A percentile compares a stretch with the other conserved stretches of the same genome.
Conservation (phyloP, 1,140 invertebrate species). For the Pseudoatta argentina region DNA sequence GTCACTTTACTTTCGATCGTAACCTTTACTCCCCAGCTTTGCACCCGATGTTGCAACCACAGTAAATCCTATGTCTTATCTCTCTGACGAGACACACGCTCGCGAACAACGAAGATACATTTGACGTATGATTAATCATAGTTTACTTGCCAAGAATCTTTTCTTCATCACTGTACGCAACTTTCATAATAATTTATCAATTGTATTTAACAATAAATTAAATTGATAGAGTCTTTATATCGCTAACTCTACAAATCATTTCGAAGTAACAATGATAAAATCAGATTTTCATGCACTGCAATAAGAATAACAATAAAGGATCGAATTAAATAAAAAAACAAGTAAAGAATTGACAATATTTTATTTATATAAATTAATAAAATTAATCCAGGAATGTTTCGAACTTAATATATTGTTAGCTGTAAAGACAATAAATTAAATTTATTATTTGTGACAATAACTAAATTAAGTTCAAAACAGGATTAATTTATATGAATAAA, state of each 20-base stretch:
- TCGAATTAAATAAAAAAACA: too few relatives aligned
- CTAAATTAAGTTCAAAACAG: too few relatives aligned
- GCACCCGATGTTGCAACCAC: slow-evolving; percentile 36
- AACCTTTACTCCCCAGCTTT: slow-evolving; percentile 58
- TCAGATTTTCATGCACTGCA: too few relatives aligned
- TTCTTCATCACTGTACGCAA: not conserved
- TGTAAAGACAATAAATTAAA: too few relatives aligned
- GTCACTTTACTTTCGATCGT: slow-evolving; percentile 72
- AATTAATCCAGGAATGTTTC: too few relatives aligned
- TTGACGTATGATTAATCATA: slow-evolving; percentile 65
- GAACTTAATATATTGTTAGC: too few relatives aligned
- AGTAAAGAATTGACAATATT: too few relatives aligned
- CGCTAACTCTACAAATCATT: not conserved
- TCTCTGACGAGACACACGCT: not conserved
- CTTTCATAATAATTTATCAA: slow-evolving; percentile 18
- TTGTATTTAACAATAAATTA: slow-evolving; percentile 22
- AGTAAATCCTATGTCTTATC: slow-evolving; percentile 42
- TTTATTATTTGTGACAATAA: too few relatives aligned
- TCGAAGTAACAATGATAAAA: not conserved
- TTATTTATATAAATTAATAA: too few relatives aligned
- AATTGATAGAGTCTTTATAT: not conserved
- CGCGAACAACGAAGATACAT: slow-evolving; percentile 2
- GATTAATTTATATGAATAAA: too few relatives aligned
- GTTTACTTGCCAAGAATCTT: slow-evolving; percentile 25
- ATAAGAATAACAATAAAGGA: too few relatives aligned